Percentiles rank a stretch among this genome's conserved stretches.
These are phyloP conservation scores for Valencia hispanica DNA, from an alignment of 2,797 vertebrate species.

Conservation along the genomic window DNA sequence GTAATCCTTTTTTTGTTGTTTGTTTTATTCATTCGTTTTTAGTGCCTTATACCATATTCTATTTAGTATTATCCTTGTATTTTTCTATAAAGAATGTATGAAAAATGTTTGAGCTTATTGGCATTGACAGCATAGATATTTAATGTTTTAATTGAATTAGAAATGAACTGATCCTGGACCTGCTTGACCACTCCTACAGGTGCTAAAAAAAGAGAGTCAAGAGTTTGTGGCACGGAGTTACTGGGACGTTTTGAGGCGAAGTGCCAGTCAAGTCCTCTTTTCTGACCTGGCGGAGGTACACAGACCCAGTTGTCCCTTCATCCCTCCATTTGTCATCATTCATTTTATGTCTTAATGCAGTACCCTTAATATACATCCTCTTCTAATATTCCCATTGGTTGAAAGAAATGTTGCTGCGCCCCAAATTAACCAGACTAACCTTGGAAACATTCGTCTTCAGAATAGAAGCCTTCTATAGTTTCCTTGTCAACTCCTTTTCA, in stretches of 20 bases:
- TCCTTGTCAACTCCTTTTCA: neutral
- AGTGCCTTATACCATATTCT: neutral
- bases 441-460: neutral
- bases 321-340: constrained; percentile 43
- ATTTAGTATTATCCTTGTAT: constrained; percentile 3
- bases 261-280: constrained; percentile 97
- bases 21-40: neutral
- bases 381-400: constrained; percentile 6
- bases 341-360: constrained; percentile 22
- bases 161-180: constrained; percentile 67
- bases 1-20: neutral
- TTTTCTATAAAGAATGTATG: neutral
- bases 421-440: constrained; percentile 41
- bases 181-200: constrained; percentile 84
- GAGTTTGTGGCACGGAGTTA: constrained; percentile 94
- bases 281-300: constrained; percentile 98
- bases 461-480: constrained; percentile 7
- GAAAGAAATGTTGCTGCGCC: constrained; percentile 21
- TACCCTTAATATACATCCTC: constrained; percentile 17
- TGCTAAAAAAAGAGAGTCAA: constrained; percentile 93
- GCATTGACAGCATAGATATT: constrained; percentile 6
- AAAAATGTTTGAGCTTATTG: constrained; percentile 8
- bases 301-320: constrained; percentile 59
- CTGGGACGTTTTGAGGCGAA: constrained; percentile 97
- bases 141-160: constrained; percentile 20